Evolutionary conservation across 2,113 vertebrate species (phyloP), one percentile per base, ranked within the genome.

Genomic region (Plectropomus leopardus): DNA sequence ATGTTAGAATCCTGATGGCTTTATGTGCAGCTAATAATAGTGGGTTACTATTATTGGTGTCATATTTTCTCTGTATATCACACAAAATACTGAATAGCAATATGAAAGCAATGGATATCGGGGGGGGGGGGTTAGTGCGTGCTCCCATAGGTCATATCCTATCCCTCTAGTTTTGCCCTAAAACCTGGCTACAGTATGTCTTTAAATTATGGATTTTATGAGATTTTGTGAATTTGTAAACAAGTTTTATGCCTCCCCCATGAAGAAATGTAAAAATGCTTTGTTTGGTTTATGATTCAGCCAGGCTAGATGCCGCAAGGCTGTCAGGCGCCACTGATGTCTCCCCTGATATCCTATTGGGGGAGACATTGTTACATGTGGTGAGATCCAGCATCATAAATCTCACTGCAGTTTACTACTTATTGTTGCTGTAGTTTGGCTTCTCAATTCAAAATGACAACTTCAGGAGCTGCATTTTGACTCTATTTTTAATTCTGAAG

Each of bases 281-380:
- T 44, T 23, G 45, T 50, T 23, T 57, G 51, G 69, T 61, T 76
- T 34, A 63, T 64, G 24, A 40, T 68, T 76, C 30, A 82, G 71
- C 57, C 53, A 44, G 68, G 45, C 48, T 82, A 60, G 66, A 21
- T 72, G 63, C 16, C 21, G 53, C 34, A 21, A 68, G 40, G 66
- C 79, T 67, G 72, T 32, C 51, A 72, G 80, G 76, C 65, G 17
- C 68, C 73, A 78, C 55, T 44, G 53, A 40, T 75, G 67, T 80
- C 32, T 77, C 75, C 74, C 69, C 54, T 59, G 60, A 26, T n/a
- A 24, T 51, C 48, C 28, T 65, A 19, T 9, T 42, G 36, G 36
- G 34, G 58, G 44, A 42, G n/a, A 47, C 16, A 28, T 30, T 48
- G 60, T 21, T 45, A 66, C 70, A 65, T 10, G 30, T 66, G 72